These are phyloP conservation scores for Syngnathus scovelli DNA, from an alignment of 2,113 vertebrate species.

Conservation along the genomic window DNA sequence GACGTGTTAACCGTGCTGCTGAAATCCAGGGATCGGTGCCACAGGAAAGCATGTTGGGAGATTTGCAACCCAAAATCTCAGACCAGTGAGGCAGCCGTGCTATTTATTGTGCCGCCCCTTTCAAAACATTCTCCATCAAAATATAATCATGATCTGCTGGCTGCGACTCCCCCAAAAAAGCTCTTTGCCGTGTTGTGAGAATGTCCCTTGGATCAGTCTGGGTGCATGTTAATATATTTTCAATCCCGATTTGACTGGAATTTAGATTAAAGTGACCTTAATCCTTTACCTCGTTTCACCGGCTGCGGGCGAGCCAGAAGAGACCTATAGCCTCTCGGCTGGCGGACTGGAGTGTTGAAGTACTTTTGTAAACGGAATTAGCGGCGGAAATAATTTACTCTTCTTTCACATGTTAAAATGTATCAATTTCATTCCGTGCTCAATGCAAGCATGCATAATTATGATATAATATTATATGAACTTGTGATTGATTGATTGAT, in stretches of 20 bases:
- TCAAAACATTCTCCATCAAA: constrained; percentile 1
- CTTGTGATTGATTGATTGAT: too few species aligned
- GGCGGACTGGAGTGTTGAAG: constrained; percentile 15
- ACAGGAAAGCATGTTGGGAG: too few species aligned
- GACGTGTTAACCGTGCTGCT: too few species aligned
- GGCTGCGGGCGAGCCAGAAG: background rate
- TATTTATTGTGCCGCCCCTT: background rate
- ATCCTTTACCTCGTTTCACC: constrained; percentile 50
- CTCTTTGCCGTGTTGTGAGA: background rate
- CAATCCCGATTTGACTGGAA: constrained; percentile 48
- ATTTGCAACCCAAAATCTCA: background rate
- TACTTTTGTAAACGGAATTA: too few species aligned
- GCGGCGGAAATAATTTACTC: constrained; percentile 17
- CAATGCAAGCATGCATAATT: too few species aligned
- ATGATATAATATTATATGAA: too few species aligned
- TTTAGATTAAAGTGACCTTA: constrained; percentile 59
- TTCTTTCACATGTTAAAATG: background rate
- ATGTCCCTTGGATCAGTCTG: constrained; percentile 23
- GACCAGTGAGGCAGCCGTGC: background rate
- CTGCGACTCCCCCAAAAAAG: background rate
- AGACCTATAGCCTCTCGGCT: constrained; percentile 9
- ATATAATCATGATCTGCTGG: background rate
- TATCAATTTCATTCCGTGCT: background rate
- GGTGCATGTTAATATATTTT: constrained; percentile 25
- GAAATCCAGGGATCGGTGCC: too few species aligned